Conservation (phyloP, 2,113 vertebrate species). For the Caranx melampygus region DNA sequence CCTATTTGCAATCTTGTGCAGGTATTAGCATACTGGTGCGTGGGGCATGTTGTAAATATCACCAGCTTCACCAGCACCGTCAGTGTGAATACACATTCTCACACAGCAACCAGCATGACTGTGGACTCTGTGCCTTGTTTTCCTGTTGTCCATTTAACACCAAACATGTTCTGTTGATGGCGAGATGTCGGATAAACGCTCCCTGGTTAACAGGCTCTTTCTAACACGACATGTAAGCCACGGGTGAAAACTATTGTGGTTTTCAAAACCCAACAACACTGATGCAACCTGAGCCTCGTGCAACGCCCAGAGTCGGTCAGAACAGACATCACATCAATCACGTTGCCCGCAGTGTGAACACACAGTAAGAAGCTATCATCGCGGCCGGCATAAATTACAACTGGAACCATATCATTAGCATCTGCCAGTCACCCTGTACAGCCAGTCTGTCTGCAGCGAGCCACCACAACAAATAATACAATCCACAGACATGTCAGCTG, state of each 20-base stretch:
- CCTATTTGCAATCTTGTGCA: too few relatives aligned
- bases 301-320: not conserved
- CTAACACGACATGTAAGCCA: not conserved
- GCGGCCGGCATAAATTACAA: constrained; percentile 4
- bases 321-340: constrained; percentile 16
- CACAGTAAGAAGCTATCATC: constrained; percentile 1
- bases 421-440: constrained; percentile 30
- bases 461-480: constrained; percentile 24
- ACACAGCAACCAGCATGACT: too few relatives aligned
- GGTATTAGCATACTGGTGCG: too few relatives aligned
- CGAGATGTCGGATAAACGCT: not conserved
- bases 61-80: too few relatives aligned
- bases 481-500: constrained; percentile 33
- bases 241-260: not conserved
- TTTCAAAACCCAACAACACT: not conserved
- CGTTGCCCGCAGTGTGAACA: constrained; percentile 1
- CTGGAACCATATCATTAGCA: constrained; percentile 22
- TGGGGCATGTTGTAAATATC: too few relatives aligned
- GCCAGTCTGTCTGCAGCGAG: constrained; percentile 17
- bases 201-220: not conserved
- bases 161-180: not conserved
- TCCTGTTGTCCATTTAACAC: not conserved
- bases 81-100: too few relatives aligned
- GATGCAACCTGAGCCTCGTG: constrained; percentile 8
- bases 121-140: too few relatives aligned